These are phyloP conservation scores for Tokudaia muenninki DNA, from an alignment of 2,797 vertebrate genomes.

Conservation along the genomic window DNA sequence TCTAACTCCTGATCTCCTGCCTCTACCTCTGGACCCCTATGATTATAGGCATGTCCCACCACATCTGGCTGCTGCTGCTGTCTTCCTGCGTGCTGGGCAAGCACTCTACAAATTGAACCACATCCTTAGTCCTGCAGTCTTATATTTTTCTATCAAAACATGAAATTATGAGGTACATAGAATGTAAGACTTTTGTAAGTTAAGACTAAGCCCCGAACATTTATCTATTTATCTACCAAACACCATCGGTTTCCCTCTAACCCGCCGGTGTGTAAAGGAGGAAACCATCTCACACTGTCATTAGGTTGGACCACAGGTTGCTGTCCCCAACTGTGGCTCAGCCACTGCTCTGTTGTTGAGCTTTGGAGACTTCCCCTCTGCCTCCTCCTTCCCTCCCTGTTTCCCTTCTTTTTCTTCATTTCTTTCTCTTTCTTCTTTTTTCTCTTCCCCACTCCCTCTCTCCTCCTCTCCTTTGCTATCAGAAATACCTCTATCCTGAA, in stretches of 20 bases:
- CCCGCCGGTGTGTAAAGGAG: neutral
- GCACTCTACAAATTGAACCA: neutral
- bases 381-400: neutral
- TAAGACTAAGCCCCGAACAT: neutral
- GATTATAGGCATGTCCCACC: neutral
- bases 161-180: neutral
- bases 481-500: neutral
- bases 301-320: neutral
- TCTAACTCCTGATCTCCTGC: neutral
- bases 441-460: fast-evolving
- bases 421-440: fast-evolving
- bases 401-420: too few relatives aligned
- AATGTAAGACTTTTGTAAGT: neutral
- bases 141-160: conserved; percentile 19
- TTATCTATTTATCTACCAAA: neutral
- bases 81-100: neutral
- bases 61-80: neutral
- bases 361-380: neutral
- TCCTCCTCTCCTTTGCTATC: neutral
- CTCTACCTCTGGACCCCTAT: neutral
- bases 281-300: neutral
- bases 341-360: neutral
- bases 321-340: neutral
- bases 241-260: neutral
- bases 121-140: neutral